Percentiles rank a stretch among this genome's conserved stretches.
Conservation (phyloP, 2,113 vertebrate genomes). For the Cololabis saira region DNA sequence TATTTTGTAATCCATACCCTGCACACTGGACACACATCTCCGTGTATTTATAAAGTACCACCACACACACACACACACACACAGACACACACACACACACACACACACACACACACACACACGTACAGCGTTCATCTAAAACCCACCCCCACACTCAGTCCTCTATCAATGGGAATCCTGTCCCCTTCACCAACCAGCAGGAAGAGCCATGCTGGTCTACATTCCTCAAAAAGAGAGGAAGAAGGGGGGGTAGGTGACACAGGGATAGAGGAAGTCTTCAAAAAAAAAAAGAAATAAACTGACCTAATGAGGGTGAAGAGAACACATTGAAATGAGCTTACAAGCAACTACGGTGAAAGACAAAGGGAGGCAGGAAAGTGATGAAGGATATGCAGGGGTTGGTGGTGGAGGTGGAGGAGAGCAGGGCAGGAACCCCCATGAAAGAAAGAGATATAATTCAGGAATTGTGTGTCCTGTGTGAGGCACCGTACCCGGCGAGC, state of each 20-base stretch:
- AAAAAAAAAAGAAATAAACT: constrained; percentile 26
- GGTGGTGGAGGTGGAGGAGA: constrained; percentile 11
- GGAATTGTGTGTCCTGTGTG: constrained; percentile 65
- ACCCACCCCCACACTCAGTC: constrained; percentile 58
- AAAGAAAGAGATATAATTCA: constrained; percentile 61
- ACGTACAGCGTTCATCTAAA: constrained; percentile 54
- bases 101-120: constrained; percentile 38
- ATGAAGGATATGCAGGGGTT: background rate
- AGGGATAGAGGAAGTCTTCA: constrained; percentile 28
- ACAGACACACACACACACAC: constrained; percentile 42
- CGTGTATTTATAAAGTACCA: constrained; percentile 55
- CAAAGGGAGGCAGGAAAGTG: background rate
- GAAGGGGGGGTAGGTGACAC: constrained; percentile 56
- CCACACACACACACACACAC: constrained; percentile 40
- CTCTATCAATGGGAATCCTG: constrained; percentile 85
- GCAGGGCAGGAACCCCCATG: constrained; percentile 36
- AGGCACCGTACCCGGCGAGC: constrained; percentile 57
- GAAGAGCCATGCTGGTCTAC: constrained; percentile 73
- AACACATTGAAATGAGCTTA: constrained; percentile 4
- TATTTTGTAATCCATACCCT: constrained; percentile 65
- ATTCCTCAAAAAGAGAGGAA: constrained; percentile 75
- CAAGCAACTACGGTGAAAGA: background rate
- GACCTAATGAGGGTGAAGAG: constrained; percentile 17
- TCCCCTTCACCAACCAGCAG: constrained; percentile 73
- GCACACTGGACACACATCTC: constrained; percentile 56